Base-by-base conservation (phyloP, 2,888 invertebrate species). In the Punctoribates punctum region DNA sequence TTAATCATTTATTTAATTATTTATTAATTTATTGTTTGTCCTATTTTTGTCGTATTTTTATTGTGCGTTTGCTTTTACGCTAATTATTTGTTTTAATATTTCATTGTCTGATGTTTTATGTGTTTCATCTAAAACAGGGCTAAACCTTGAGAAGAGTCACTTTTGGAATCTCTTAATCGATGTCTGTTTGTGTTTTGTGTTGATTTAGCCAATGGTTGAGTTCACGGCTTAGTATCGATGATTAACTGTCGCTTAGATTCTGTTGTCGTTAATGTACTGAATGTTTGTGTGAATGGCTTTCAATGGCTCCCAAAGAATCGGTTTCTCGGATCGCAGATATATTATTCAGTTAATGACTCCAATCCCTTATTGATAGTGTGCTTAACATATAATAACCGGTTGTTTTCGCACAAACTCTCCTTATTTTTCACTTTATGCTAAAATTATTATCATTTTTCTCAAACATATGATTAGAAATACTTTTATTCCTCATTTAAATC, bases 121-220 rank as follows among this genome's bases (percentile, higher is more conserved):
- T 51, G 51, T n/a, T n/a, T 51, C 20, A 20, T 20, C 51, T 5
- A 51, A 51, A 51, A 51, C 51, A 51, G 8, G 51, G 51, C 51
- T 51, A 51, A 51, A 51, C 51, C n/a, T 5, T n/a, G 5, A 51
- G n/a, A 51, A n/a, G 6, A 51, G 5, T 20, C 51, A n/a, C 51
- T 51, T 1, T n/a, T n/a, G 51, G 20, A n/a, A 6, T 51, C 20
- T 51, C 9, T 9, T 42, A 42, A 42, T 42, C 42, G 42, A 20
- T 51, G 51, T 51, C 17, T 51, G 23, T 57, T 25, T 54, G 5
- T 54, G 6, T 54, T 25, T 13, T 57, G 5, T 57, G 57, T 57
- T 57, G n/a, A 57, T 57, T 57, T 57, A 57, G 5, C 25, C 57
- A 23, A 57, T 57, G 57, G 57, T 57, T 57, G 23, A 57, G 57